Base-by-base conservation (phyloP, 1,140 invertebrate species). In the Papilio xuthus region DNA sequence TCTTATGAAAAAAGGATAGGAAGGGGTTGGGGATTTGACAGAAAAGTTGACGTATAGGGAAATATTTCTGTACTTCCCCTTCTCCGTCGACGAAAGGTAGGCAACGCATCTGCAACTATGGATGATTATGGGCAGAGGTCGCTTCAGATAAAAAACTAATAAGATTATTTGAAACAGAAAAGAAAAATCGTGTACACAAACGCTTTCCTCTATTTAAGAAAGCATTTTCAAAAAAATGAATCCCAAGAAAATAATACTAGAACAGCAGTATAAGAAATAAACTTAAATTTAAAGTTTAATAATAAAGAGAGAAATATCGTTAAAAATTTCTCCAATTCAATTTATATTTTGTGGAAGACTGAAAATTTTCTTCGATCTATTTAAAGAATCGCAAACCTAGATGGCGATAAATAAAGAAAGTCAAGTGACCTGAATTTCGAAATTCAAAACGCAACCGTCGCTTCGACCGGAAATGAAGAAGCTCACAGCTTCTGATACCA, bases 391-490 rank as follows among this genome's bases (percentile, higher is more conserved):
- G 23, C 60, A 15, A 67, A 67, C 4, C 60, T 28, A 28, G 60
- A 28, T 70, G 32, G 13, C 37, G 32, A 20, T 70, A 41, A 70
- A 76, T 32, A 75, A 63, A 81, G 42, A 70, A 18, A 67, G 79
- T 79, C 72, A 81, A 82, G 77, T 89, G 83, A 86, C 87, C 85
- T 86, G 80, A 85, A 86, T 89, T 85, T 88, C 84, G 82, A 89
- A 91, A 90, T 91, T 89, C 89, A 88, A 90, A 90, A 90, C 90
- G 89, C 90, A 91, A 87, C 88, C 83, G 86, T 89, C 80, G 83
- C 83, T 85, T 89, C 80, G 83, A 89, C 80, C 90, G 92, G 92
- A 93, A 93, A 93, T 92, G 90, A 93, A 93, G 91, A 85, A 88
- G 86, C 85, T 87, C 84, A 86, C 87, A 86, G 85, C 87, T 86